Evolutionary conservation across 2,113 vertebrate species (phyloP).

Genomic region (Ariopsis seemanni): DNA sequence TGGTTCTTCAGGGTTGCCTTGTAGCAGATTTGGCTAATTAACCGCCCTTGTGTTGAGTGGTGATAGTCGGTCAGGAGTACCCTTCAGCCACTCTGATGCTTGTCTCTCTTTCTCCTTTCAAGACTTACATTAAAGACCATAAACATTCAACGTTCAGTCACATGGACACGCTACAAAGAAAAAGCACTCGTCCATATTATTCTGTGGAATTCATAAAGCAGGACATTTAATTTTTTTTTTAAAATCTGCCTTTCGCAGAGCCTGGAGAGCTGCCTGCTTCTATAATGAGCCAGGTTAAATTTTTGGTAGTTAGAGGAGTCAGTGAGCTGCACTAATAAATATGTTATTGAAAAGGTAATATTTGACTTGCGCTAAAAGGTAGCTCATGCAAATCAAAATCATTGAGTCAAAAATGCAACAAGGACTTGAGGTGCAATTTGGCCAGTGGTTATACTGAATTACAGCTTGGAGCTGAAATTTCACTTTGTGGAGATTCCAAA

Average conservation of each 20-base stretch:
- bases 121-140: neutral
- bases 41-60: slow-evolving; percentile 66
- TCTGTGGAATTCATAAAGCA: slow-evolving; percentile 31
- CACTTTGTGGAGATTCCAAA: neutral
- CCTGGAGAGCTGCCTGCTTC: neutral
- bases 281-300: slow-evolving; percentile 39
- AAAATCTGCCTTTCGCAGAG: slow-evolving; percentile 35
- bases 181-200: slow-evolving; percentile 24
- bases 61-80: slow-evolving; percentile 67
- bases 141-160: slow-evolving; percentile 35
- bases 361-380: slow-evolving; percentile 42
- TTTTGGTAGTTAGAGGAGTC: slow-evolving; percentile 24
- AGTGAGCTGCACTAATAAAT: slow-evolving; percentile 38
- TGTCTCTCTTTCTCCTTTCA: slow-evolving; percentile 50
- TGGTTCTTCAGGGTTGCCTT: slow-evolving; percentile 68
- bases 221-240: neutral
- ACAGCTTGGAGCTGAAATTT: slow-evolving; percentile 13
- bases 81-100: slow-evolving; percentile 65
- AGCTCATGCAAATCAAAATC: neutral
- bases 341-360: slow-evolving; percentile 47
- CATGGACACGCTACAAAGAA: slow-evolving; percentile 48
- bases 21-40: slow-evolving; percentile 74
- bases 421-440: slow-evolving; percentile 3
- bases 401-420: slow-evolving; percentile 1
- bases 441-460: neutral